Base-by-base conservation (phyloP, 2,888 invertebrate genomes). In the Craniophora ligustri region DNA sequence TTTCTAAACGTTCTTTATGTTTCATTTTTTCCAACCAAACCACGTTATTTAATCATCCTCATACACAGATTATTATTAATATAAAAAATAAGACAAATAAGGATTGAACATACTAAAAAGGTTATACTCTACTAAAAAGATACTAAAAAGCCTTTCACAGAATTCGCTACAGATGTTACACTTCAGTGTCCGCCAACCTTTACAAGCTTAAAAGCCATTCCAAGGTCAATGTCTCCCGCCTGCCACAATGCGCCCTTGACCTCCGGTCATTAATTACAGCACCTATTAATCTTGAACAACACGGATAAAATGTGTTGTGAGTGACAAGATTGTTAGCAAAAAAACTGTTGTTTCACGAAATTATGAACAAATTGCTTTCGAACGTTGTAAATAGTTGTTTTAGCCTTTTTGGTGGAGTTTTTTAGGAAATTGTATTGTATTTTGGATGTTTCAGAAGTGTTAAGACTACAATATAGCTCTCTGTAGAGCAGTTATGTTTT, bases 211-310 rank as follows among this genome's bases (percentile, higher is more conserved):
- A 53, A 55, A 49, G 13, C 45, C 14, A 11, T 31, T 8, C 3
- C 23, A 68, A 63, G 71, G 60, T 70, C 71, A 70, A 45, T 55
- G 60, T 7, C 44, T 32, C 46, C 16, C 53, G 59, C 56, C 50
- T 67, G 54, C 11, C 63, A 28, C 50, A 53, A 18, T 15, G 15
- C 31, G 54, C n/a, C 60, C 60, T 63, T 70, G 71, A 70, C 55
- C 71, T 48, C 16, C 5, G 1, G 7, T 14, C 30, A 70, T 55
- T 70, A 67, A 70, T 70, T 61, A 70, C 49, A 10, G 15, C 44
- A 49, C 34, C 59, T 45, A 70, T 70, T 70, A 70, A 70, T 70
- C 70, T 60, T 64, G 32, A 11, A 34, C 35, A 21, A 49, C 21
- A 38, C 36, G 38, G 51, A 58, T 53, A 54, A 60, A 70, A 56